Base-by-base conservation (phyloP, 2,888 invertebrate genomes). In the Sarcophaga variegata region DNA sequence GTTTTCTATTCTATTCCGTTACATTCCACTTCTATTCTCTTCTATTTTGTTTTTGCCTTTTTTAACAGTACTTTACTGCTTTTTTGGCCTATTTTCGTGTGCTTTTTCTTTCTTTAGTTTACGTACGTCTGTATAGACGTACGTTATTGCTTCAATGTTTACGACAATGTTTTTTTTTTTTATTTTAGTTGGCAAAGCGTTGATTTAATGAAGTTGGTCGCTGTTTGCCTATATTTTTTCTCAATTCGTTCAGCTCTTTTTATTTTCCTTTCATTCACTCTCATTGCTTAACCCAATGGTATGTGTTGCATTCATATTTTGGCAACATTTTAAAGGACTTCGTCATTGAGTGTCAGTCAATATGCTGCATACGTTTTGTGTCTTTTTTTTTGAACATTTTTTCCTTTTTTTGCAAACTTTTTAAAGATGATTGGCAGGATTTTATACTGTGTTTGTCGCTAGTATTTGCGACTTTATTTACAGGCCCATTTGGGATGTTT, bases 171-270 rank as follows among this genome's bases (percentile, higher is more conserved):
- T 37, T 37, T 27, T 27, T 20, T 37, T 37, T 81, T 71, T 72
- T 63, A 66, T 80, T 76, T 82, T 79, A 37, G 75, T 82, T 85
- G 78, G 78, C 75, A 86, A 62, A 22, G 79, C 85, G 79, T 71
- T 82, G 79, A 79, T 82, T 82, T 82, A 76, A 79, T 82, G 62
- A 82, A 86, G 75, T 79, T 54, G 49, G 60, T 85, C 67, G 25
- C 72, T 81, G 71, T 71, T 75, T 54, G 82, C 66, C 71, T 47
- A 59, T 77, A 70, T 77, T 71, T 67, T 64, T 59, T 37, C 37
- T 10, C 49, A 37, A 10, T 17, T 64, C 22, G 12, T 20, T 74
- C 64, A 69, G 45, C 72, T 67, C 14, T 60, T 81, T 22, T 80
- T 70, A 79, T 2, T 47, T 49, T 49, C 4, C 60, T 54, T 67